phyloP scores from a whole-genome alignment of 2,888 invertebrate genomes.

The Andrena camellia region DNA sequence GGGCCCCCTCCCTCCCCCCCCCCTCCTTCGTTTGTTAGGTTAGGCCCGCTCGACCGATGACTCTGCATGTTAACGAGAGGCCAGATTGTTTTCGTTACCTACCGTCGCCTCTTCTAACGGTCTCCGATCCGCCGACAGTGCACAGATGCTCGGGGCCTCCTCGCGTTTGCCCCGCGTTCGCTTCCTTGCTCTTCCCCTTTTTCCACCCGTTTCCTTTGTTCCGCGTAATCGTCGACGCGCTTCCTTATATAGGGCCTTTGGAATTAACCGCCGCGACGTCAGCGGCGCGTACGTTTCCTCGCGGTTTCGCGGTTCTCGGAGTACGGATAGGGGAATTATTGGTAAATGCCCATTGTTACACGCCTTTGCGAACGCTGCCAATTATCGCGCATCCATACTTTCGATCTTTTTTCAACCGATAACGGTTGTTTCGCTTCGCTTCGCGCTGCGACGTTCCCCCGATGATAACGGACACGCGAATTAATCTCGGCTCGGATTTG shows the following conservation, averaged over 20 bases:
- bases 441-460: not conserved
- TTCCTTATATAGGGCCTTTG: slow-evolving; percentile 24
- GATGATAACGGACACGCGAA: not conserved
- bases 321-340: no score
- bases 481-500: slow-evolving; percentile 4
- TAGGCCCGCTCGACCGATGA: slow-evolving; percentile 74
- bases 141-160: not conserved
- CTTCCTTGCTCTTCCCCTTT: slow-evolving; percentile 8
- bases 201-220: not conserved
- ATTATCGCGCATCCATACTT: not conserved
- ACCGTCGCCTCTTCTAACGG: slow-evolving; percentile 40
- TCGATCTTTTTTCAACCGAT: slow-evolving; percentile 26
- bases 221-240: not conserved
- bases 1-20: no score
- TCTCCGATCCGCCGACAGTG: not conserved
- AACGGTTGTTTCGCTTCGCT: not conserved
- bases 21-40: no score
- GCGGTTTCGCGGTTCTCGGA: slow-evolving; percentile 20
- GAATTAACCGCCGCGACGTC: slow-evolving; percentile 17
- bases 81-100: slow-evolving; percentile 35
- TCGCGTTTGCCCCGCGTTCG: not conserved
- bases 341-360: slow-evolving; percentile 6
- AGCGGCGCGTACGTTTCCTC: slow-evolving; percentile 7
- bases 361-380: not conserved
- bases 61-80: slow-evolving; percentile 77